phyloP scores from a whole-genome alignment of 2,888 invertebrate species.

The Prosapia bicincta region DNA sequence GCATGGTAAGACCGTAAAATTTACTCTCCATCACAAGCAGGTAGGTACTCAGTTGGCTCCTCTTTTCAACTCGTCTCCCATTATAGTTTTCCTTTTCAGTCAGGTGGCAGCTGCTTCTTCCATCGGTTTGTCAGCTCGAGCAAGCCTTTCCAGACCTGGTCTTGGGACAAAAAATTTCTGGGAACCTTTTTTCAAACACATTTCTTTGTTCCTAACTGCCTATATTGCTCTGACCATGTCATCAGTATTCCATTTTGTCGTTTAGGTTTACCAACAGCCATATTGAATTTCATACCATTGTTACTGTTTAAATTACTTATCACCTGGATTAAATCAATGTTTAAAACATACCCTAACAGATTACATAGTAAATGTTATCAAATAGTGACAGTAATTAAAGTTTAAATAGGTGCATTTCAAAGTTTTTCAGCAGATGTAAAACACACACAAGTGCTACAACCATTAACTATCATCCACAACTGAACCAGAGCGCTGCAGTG shows the following conservation, averaged over 20 bases:
- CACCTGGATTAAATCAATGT: background rate
- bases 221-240: constrained; percentile 10
- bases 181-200: constrained; percentile 5
- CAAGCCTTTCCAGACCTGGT: constrained; percentile 10
- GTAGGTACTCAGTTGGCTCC: constrained; percentile 21
- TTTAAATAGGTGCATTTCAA: constrained; percentile 8
- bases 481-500: background rate
- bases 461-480: background rate
- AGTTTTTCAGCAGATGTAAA: background rate
- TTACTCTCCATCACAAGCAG: constrained; percentile 24
- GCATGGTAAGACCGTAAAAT: constrained; percentile 26
- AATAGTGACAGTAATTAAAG: background rate
- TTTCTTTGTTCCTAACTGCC: background rate
- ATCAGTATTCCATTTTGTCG: background rate
- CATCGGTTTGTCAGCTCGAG: background rate
- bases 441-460: background rate
- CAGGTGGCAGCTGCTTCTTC: background rate
- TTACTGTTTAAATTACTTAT: too few species aligned
- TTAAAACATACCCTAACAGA: background rate
- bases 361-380: too few species aligned
- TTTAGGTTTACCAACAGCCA: background rate
- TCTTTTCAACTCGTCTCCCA: constrained; percentile 18
- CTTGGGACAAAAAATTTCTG: constrained; percentile 8
- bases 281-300: background rate
- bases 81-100: constrained; percentile 13